Evolutionary conservation across 1,140 invertebrate species (phyloP), one percentile per base, ranked within the genome.

Genomic region (Drosophila sp.): DNA sequence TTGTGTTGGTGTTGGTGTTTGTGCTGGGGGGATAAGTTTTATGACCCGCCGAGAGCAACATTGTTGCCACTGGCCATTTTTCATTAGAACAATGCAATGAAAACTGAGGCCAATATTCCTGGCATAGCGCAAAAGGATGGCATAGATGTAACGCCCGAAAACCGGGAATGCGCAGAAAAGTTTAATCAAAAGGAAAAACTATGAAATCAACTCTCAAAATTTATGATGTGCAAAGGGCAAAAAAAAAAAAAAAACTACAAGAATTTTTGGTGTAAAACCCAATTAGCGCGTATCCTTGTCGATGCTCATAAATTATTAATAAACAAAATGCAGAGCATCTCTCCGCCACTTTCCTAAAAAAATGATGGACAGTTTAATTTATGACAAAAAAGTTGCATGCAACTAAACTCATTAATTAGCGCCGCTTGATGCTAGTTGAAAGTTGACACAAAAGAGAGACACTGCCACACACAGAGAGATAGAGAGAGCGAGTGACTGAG

Each of bases 31-130:
- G 60, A 60, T 72, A 82, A 84, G 76, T 83, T 83, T 84, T 83
- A 84, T 84, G 80, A 83, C 80, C 76, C 80, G 80, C 80, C 50
- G 67, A 40, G 58, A 84, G 80, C 72, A 84, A 83, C 76, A 83
- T 76, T 84, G 76, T 83, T 83, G 80, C 76, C 76, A 54, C 63
- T 80, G 72, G 76, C 76, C 62, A 83, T 83, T 83, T 83, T 83
- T 83, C 80, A 83, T 83, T 79, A 76, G 80, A 76, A 83, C 80
- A 84, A 83, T 76, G 80, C 80, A 79, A 76, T 56, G 66, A 50
- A 44, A 76, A 55, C 72, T 67, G 73, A 66, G 17, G 60, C 44
- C 72, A 56, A 44, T 32, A 47, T 25, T 60, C 57, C 57, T 70
- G 70, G 63, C 72, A 76, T 70, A 35, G 73, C 72, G 58, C 33